Conservation (phyloP, 2,888 invertebrate species). For the Mesoligia furuncula region DNA sequence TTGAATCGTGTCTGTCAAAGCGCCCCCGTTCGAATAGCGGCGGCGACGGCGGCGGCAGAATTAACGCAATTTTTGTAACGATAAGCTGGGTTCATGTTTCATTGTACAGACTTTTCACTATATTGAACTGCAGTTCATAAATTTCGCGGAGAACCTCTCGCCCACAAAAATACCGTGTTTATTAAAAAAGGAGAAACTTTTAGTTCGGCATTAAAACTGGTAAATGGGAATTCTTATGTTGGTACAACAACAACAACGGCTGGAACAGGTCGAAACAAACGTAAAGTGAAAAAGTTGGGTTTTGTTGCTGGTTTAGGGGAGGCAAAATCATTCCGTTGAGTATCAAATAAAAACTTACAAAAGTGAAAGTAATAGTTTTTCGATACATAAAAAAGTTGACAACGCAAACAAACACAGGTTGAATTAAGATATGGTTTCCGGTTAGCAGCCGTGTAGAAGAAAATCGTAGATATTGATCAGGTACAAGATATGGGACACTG, state of each 20-base stretch:
- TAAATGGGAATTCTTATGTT: slow-evolving; percentile 37
- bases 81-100: slow-evolving; percentile 9
- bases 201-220: slow-evolving; percentile 33
- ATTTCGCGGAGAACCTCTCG: neutral
- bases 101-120: neutral
- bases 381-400: slow-evolving; percentile 50
- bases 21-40: slow-evolving; percentile 79
- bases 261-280: slow-evolving; percentile 44
- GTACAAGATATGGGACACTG: slow-evolving; percentile 16
- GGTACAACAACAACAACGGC: slow-evolving; percentile 39
- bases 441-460: slow-evolving; percentile 12
- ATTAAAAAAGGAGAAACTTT: slow-evolving; percentile 34
- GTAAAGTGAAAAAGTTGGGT: slow-evolving; percentile 53
- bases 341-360: slow-evolving; percentile 54
- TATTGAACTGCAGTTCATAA: slow-evolving; percentile 14
- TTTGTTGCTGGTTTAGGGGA: slow-evolving; percentile 36
- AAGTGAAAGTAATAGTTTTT: slow-evolving; percentile 54
- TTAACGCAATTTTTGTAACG: slow-evolving; percentile 48
- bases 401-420: slow-evolving; percentile 21
- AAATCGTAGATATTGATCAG: slow-evolving; percentile 37
- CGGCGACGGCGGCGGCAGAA: slow-evolving; percentile 68
- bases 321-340: slow-evolving; percentile 40
- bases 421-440: slow-evolving; percentile 9
- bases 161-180: slow-evolving; percentile 22
- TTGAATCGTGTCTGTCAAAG: slow-evolving; percentile 87